phyloP scores from a whole-genome alignment of 2,797 vertebrate genomes.

The Pteronotus mesoamericanus region DNA sequence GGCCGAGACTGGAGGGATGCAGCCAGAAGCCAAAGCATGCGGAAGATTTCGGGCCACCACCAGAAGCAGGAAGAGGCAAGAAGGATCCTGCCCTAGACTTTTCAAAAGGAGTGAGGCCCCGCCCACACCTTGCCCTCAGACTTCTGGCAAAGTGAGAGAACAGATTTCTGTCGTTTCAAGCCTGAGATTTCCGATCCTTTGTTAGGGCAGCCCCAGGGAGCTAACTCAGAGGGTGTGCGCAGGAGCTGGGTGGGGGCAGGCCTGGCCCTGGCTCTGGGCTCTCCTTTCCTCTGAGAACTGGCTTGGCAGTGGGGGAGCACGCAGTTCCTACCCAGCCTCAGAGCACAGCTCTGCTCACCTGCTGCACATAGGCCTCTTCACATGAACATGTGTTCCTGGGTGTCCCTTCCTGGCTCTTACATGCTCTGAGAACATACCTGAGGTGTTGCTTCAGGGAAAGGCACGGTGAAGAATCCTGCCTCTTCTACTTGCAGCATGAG shows the following conservation, averaged over 20 bases:
- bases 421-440: not conserved
- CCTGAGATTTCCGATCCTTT: too few species aligned
- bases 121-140: not conserved
- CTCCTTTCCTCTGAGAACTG: not conserved
- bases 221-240: fast-evolving
- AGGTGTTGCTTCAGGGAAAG: not conserved
- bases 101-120: not conserved
- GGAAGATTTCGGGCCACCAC: not conserved
- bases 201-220: not conserved
- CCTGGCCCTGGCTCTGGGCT: not conserved
- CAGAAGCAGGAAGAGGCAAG: not conserved
- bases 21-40: not conserved
- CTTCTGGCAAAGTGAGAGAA: not conserved
- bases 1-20: fast-evolving
- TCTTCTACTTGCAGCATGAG: not conserved
- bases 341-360: not conserved
- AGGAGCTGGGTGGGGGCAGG: not conserved
- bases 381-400: fast-evolving
- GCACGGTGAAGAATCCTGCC: not conserved
- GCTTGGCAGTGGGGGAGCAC: not conserved
- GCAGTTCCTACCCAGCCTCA: not conserved
- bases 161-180: not conserved
- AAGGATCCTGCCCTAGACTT: not conserved
- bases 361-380: not conserved
- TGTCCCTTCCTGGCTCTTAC: not conserved